Evolutionary conservation across 2,797 vertebrate genomes (phyloP).

Genomic region (Melanotaenia parkinsoni): DNA sequence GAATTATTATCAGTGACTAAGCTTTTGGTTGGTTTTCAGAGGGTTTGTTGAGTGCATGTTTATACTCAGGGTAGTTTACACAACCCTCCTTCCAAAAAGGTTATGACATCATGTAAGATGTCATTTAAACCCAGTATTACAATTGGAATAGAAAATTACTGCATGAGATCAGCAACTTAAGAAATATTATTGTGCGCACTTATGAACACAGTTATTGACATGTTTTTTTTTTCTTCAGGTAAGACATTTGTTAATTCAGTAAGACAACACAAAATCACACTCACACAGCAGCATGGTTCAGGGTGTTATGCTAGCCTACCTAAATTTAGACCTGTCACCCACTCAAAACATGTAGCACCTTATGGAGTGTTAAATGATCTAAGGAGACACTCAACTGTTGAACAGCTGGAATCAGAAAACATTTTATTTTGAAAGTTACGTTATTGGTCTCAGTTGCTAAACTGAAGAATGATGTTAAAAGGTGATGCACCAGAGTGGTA

Average conservation of each 20-base stretch:
- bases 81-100: not conserved
- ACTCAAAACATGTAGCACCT: not conserved
- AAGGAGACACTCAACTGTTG: not conserved
- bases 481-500: not conserved
- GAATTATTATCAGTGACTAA: constrained; percentile 2
- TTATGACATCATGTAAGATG: not conserved
- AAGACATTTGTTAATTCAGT: not conserved
- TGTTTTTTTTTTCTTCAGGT: not conserved
- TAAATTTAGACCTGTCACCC: too few species aligned
- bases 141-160: not conserved
- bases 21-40: not conserved
- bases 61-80: not conserved
- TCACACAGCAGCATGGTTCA: too few species aligned
- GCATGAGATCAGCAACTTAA: not conserved
- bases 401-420: not conserved
- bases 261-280: too few species aligned
- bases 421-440: too few species aligned
- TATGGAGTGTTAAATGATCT: not conserved
- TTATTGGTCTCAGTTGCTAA: too few species aligned
- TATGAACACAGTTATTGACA: not conserved
- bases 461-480: not conserved
- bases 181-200: not conserved
- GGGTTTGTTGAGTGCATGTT: not conserved
- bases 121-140: not conserved
- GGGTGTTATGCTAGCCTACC: too few species aligned